Evolutionary conservation across 2,888 invertebrate species (phyloP), one percentile per base, ranked within the genome.

Genomic region (Drosophila gaucha): DNA sequence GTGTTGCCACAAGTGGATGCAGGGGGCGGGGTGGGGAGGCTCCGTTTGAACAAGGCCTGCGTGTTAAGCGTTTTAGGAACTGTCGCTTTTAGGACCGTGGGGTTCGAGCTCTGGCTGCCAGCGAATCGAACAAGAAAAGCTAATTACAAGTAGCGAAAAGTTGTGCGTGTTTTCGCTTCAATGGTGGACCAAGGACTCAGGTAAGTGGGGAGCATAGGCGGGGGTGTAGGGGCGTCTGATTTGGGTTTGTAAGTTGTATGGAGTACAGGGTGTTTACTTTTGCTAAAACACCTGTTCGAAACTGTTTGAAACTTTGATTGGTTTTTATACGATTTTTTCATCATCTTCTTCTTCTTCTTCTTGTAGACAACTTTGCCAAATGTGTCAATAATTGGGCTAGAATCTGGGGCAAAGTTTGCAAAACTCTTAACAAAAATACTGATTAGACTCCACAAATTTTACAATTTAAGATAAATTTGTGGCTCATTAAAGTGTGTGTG

Each of bases 111-210:
- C 62, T 41, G 55, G 50, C 66, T 82, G 79, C 84, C 78, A 75
- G 60, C 71, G 85, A 79, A 86, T 77, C 82, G 86, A 82, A 84
- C 83, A 84, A 87, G 88, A 82, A 87, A 87, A 84, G 83, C 88
- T 84, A 84, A 84, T 84, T 84, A 87, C 86, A 82, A 87, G 86
- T 82, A 87, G 86, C 80, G 77, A 56, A 78, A 82, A 82, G 80
- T 82, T 82, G 80, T 82, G 80, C 80, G 87, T 82, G 80, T 84
- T 71, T 66, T 68, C 67, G 69, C 86, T 38, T 63, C 31, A 67
- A 77, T 69, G 71, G 70, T 63, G 80, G 74, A 64, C 76, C 46
- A 31, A 46, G 31, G 64, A 58, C 52, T 38, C 16, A 43, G 47
- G 54, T 43, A 41, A 44, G 47, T 24, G 22, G 20, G 39, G n/a